phyloP scores from a whole-genome alignment of 2,113 vertebrate species.

The Seriola dumerili region DNA sequence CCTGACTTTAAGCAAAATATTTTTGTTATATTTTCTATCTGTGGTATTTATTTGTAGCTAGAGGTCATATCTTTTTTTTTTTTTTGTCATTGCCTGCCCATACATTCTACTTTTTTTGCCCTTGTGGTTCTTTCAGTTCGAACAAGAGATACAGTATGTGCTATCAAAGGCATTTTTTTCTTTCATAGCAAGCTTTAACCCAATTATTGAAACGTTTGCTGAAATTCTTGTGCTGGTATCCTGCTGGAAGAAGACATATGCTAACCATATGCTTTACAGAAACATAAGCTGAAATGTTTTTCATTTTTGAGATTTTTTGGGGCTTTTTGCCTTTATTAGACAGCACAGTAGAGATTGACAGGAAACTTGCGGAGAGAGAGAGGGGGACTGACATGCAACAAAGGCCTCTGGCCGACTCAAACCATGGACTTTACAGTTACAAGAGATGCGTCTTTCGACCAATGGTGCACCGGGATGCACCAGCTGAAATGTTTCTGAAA shows the following conservation, averaged over 20 bases:
- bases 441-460: background rate
- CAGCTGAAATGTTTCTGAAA: conserved; percentile 43
- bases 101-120: conserved; percentile 34
- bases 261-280: conserved; percentile 73
- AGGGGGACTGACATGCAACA: conserved; percentile 15
- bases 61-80: conserved; percentile 70
- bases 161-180: conserved; percentile 50
- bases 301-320: conserved; percentile 34
- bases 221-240: conserved; percentile 63
- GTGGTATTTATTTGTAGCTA: conserved; percentile 88
- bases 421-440: conserved; percentile 24
- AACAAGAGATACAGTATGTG: conserved; percentile 31
- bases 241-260: conserved; percentile 71
- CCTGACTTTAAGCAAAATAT: conserved; percentile 79
- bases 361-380: conserved; percentile 39
- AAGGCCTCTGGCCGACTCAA: conserved; percentile 44
- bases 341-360: conserved; percentile 41
- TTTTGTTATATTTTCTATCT: conserved; percentile 84
- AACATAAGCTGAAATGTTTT: conserved; percentile 77
- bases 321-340: conserved; percentile 23
- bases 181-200: conserved; percentile 72
- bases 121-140: conserved; percentile 40
- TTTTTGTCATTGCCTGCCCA: conserved; percentile 49
- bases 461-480: conserved; percentile 11
- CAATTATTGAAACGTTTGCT: conserved; percentile 72